phyloP scores from a whole-genome alignment of 2,113 vertebrate genomes.

The Xenotilapia leptura region DNA sequence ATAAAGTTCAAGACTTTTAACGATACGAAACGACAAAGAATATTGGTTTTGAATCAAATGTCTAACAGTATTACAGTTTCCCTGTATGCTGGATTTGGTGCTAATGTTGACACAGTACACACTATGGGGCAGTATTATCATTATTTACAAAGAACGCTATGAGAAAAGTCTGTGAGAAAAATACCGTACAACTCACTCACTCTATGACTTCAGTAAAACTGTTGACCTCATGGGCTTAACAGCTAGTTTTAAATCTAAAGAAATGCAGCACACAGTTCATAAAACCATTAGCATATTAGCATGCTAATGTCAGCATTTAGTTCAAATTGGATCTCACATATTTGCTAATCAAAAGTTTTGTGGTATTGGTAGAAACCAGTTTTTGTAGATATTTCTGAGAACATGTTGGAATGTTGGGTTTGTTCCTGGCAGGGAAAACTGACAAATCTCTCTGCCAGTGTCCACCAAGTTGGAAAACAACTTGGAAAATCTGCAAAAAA shows the following conservation, averaged over 20 bases:
- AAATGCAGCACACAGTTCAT: neutral
- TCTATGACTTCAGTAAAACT: neutral
- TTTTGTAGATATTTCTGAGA: neutral
- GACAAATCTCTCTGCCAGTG: accelerated
- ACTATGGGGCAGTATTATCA: neutral
- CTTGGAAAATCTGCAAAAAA: neutral
- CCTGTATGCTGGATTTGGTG: neutral
- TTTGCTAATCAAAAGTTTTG: neutral
- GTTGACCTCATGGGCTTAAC: neutral
- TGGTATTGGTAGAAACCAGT: accelerated
- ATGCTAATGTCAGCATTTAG: neutral
- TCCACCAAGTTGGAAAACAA: neutral
- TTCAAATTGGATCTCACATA: neutral
- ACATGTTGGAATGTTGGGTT: neutral
- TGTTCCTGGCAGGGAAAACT: neutral
- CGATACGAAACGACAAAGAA: neutral
- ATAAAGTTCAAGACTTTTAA: neutral
- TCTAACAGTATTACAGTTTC: neutral
- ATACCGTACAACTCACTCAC: neutral
- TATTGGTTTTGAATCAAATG: neutral
- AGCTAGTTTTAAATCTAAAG: neutral
- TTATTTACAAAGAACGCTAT: neutral
- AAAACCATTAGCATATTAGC: neutral
- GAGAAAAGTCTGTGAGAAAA: neutral
- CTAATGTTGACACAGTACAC: neutral